Percentiles rank a stretch among this genome's conserved stretches.
phyloP scores from a whole-genome alignment of 2,888 invertebrate genomes.

The Resseliella maxima region DNA sequence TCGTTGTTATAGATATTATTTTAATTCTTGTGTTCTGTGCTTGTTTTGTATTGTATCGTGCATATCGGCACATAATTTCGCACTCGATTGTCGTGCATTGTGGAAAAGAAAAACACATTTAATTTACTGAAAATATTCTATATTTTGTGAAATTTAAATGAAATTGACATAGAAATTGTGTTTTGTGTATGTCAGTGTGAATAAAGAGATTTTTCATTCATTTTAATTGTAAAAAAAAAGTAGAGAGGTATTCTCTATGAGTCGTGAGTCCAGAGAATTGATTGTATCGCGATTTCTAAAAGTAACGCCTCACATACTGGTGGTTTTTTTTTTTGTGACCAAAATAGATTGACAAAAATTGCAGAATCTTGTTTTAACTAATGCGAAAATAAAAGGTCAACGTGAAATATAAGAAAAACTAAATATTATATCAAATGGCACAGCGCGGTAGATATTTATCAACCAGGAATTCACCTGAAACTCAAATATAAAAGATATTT shows the following conservation, averaged over 20 bases:
- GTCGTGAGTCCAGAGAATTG: neutral
- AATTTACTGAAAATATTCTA: neutral
- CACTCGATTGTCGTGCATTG: neutral
- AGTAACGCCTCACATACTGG: neutral
- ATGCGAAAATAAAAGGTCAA: neutral
- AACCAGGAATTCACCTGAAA: neutral
- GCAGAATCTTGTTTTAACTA: neutral
- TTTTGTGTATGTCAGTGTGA: neutral
- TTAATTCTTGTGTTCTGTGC: constrained; percentile 2
- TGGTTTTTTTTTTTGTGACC: neutral
- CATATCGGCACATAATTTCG: constrained; percentile 18
- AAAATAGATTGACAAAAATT: neutral
- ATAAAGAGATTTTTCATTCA: no score
- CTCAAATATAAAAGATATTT: neutral
- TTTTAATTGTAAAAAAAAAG: neutral
- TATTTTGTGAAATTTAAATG: neutral
- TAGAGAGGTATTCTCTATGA: neutral
- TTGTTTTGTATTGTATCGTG: neutral
- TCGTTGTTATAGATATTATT: neutral
- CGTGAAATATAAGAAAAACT: neutral
- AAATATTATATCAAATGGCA: neutral
- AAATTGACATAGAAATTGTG: neutral
- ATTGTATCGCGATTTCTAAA: constrained; percentile 26
- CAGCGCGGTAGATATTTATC: neutral
- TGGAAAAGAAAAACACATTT: neutral